Evolutionary conservation across 2,888 invertebrate genomes (phyloP).

Genomic region (Caenorhabditis afra): DNA sequence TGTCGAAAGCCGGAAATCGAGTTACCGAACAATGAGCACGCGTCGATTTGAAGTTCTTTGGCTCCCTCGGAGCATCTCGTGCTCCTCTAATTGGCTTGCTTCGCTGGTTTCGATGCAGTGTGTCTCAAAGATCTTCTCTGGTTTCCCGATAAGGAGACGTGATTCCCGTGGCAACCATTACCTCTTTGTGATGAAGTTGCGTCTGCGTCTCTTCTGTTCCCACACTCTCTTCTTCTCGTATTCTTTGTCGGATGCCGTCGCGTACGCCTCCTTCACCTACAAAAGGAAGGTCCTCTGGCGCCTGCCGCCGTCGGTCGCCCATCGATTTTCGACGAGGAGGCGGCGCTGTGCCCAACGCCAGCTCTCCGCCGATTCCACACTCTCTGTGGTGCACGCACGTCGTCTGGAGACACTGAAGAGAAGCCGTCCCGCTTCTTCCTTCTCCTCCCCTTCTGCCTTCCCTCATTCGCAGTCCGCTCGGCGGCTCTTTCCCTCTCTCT

Average conservation of each 20-base stretch:
- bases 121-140: no score
- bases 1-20: background rate
- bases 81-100: no score
- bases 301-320: constrained; percentile 3
- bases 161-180: no score
- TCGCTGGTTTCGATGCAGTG: no score
- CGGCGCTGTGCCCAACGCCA: constrained; percentile 22
- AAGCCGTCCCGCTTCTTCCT: constrained; percentile 34
- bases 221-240: constrained; percentile 2
- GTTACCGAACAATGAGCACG: background rate
- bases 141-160: no score
- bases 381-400: constrained; percentile 38
- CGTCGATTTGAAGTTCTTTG: background rate
- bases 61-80: no score
- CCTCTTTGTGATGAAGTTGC: background rate
- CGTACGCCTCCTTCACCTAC: constrained; percentile 43
- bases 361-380: constrained; percentile 16
- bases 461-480: constrained; percentile 48
- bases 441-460: constrained; percentile 10
- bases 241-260: background rate
- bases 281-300: constrained; percentile 28
- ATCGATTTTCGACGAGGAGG: constrained; percentile 43
- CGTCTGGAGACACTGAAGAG: constrained; percentile 29
- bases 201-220: constrained; percentile 1
- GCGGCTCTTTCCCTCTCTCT: no score